Evolutionary conservation across 2,113 vertebrate species (phyloP).

Genomic region (Candoia aspera): DNA sequence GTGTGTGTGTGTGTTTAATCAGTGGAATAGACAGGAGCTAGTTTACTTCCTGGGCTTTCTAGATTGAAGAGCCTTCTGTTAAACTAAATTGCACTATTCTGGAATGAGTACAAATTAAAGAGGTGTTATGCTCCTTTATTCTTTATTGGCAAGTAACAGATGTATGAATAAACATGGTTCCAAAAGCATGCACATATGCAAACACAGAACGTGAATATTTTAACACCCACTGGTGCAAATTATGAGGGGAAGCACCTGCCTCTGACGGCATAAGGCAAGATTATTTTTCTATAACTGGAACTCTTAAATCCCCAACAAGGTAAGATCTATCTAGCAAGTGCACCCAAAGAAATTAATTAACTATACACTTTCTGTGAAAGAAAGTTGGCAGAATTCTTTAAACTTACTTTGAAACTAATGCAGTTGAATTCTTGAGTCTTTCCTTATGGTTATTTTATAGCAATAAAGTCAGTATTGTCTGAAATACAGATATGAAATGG

Average conservation of each 20-base stretch:
- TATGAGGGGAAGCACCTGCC: constrained; percentile 19
- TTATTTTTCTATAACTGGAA: neutral
- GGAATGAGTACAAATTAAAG: constrained; percentile 12
- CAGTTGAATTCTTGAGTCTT: neutral
- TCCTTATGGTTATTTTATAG: constrained; percentile 8
- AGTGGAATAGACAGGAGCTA: neutral
- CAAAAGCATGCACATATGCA: constrained; percentile 39
- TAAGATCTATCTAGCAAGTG: constrained; percentile 21
- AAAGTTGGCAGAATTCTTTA: constrained; percentile 17
- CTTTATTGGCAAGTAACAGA: constrained; percentile 18
- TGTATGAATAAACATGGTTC: constrained; percentile 41
- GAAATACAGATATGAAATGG: constrained; percentile 5
- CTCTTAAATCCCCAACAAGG: constrained; percentile 36
- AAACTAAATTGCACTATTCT: neutral
- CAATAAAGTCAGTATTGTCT: neutral
- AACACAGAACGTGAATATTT: constrained; percentile 41
- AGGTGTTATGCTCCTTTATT: accelerated
- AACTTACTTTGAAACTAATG: constrained; percentile 17
- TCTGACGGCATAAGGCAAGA: neutral
- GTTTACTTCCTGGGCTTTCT: neutral
- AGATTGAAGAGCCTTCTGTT: constrained; percentile 10
- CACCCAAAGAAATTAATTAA: constrained; percentile 11
- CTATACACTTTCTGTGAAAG: constrained; percentile 9
- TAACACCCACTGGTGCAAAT: constrained; percentile 37
- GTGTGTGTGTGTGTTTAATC: neutral